These are phyloP conservation scores for Lates japonicus DNA, from an alignment of 2,797 vertebrate species.

Conservation along the genomic window DNA sequence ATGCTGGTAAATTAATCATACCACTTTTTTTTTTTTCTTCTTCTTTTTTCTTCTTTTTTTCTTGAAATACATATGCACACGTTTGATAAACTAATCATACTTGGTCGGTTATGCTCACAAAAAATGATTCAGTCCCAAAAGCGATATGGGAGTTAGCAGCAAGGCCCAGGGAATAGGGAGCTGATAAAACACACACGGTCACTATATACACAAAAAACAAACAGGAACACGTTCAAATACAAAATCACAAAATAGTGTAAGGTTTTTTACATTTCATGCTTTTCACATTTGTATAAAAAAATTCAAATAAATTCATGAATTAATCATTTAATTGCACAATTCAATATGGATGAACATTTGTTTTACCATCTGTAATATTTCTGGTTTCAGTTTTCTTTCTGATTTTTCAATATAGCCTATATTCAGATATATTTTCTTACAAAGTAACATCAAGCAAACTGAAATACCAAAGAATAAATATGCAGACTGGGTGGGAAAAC, in stretches of 20 bases:
- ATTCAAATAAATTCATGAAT: slow-evolving; percentile 3
- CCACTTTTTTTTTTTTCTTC: slow-evolving; percentile 65
- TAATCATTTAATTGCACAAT: slow-evolving; percentile 26
- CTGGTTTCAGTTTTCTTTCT: background rate
- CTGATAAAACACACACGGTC: slow-evolving; percentile 52
- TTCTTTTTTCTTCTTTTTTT: slow-evolving; percentile 75
- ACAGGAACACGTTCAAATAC: background rate
- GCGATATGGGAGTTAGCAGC: slow-evolving; percentile 85
- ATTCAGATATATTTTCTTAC: background rate
- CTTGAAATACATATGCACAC: slow-evolving; percentile 86
- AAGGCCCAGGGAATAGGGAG: slow-evolving; percentile 80
- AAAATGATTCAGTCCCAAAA: slow-evolving; percentile 86
- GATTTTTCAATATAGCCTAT: background rate
- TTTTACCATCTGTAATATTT: background rate
- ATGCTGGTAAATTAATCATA: slow-evolving; percentile 90
- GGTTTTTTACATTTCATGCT: background rate
- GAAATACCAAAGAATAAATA: background rate
- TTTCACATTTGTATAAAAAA: background rate
- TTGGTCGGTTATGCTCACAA: slow-evolving; percentile 85
- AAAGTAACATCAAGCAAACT: background rate
- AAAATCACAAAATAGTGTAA: slow-evolving; percentile 16
- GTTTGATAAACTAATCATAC: slow-evolving; percentile 90
- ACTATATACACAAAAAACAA: background rate
- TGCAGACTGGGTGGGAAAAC: background rate
- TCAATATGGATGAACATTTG: background rate